phyloP scores from a whole-genome alignment of 2,113 vertebrate species.

The Crotalus viridis region DNA sequence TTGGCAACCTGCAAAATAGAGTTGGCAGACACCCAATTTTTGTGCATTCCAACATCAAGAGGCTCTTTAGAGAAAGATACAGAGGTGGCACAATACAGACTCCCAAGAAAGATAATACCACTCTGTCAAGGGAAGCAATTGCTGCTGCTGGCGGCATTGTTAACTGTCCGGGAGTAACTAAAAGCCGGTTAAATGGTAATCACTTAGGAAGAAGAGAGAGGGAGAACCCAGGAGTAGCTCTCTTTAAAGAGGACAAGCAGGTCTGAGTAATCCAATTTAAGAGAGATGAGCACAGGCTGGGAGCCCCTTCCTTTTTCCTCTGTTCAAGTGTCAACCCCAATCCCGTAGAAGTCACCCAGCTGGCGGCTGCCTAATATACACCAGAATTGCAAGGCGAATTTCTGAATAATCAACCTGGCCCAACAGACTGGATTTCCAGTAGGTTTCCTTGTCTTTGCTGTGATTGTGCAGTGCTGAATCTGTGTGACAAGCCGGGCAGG shows the following conservation, averaged over 20 bases:
- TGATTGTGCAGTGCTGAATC: conserved; percentile 77
- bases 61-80: neutral
- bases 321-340: conserved; percentile 84
- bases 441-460: conserved; percentile 74
- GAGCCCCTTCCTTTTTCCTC: conserved; percentile 80
- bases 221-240: conserved; percentile 70
- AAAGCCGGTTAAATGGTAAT: conserved; percentile 66
- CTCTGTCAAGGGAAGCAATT: neutral
- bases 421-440: conserved; percentile 80
- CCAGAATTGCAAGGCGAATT: conserved; percentile 79
- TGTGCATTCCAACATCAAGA: neutral
- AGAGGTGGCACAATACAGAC: conserved; percentile 20
- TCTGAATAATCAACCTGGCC: conserved; percentile 74
- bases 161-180: conserved; percentile 47
- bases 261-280: conserved; percentile 85
- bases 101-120: neutral
- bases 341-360: conserved; percentile 74
- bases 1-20: neutral
- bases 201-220: conserved; percentile 62
- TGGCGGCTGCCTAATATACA: conserved; percentile 79
- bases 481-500: conserved; percentile 67
- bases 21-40: neutral
- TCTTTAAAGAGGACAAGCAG: conserved; percentile 84
- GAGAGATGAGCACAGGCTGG: conserved; percentile 80
- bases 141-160: conserved; percentile 30